A percentile compares a stretch with the other conserved stretches of the same genome.
phyloP scores from a whole-genome alignment of 2,797 vertebrate genomes.

The Sebastes baramenuke region DNA sequence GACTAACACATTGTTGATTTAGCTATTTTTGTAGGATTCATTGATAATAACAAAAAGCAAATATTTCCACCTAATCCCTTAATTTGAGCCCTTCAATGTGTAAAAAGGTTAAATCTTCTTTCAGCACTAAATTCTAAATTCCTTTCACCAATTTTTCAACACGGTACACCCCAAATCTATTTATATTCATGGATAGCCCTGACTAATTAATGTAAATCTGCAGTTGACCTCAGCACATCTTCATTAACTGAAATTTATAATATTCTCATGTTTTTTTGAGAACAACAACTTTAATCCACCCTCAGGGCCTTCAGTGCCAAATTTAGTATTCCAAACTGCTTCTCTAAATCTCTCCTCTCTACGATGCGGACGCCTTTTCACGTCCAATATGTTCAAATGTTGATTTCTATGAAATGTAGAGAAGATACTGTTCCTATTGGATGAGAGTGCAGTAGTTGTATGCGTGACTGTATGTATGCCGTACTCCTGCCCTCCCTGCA shows the following conservation, averaged over 20 bases:
- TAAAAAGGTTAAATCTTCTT: not conserved
- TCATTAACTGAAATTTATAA: not conserved
- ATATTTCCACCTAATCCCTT: not conserved
- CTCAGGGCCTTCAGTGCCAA: not conserved
- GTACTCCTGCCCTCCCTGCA: slow-evolving; percentile 4
- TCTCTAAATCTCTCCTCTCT: not conserved
- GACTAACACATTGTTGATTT: not conserved
- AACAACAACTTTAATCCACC: not conserved
- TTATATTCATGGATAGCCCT: not conserved
- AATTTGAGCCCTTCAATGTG: not conserved
- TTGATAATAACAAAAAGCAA: not conserved
- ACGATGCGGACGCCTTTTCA: not conserved
- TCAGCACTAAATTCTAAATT: not conserved
- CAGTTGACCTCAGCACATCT: not conserved
- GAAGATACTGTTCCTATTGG: not conserved
- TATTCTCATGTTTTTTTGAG: not conserved
- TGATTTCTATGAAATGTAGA: not conserved
- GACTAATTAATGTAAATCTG: not conserved
- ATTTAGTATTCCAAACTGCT: not conserved
- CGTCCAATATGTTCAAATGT: not conserved
- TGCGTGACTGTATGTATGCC: not conserved
- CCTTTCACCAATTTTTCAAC: not conserved
- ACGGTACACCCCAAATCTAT: not conserved
- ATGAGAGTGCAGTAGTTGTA: not conserved
- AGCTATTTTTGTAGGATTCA: not conserved